These are phyloP conservation scores for Coregonus sp. DNA, from an alignment of 2,797 vertebrate species.

Conservation along the genomic window DNA sequence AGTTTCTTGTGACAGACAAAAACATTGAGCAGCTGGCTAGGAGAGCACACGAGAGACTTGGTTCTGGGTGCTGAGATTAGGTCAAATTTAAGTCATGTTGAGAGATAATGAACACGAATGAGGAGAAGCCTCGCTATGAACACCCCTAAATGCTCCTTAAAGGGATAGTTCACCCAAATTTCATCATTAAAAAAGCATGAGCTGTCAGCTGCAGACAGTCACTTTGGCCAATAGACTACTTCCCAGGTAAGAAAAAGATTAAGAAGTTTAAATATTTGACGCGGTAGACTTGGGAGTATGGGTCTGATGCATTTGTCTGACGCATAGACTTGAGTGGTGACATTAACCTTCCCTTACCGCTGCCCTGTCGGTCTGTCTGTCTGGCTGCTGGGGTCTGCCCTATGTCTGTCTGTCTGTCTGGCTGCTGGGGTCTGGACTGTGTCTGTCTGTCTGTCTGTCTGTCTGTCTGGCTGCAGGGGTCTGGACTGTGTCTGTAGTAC, in stretches of 20 bases:
- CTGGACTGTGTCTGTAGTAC: too few relatives aligned
- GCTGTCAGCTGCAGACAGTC: too few relatives aligned
- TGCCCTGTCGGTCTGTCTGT: slow-evolving; percentile 1
- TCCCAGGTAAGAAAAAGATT: too few relatives aligned
- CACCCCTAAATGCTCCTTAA: not conserved
- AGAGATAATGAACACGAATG: too few relatives aligned
- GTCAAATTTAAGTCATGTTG: not conserved
- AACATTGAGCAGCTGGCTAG: not conserved
- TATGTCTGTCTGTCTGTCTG: not conserved
- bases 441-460: not conserved
- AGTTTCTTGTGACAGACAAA: not conserved
- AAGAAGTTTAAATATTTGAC: not conserved
- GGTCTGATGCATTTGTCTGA: slow-evolving; percentile 28
- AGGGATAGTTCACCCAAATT: not conserved
- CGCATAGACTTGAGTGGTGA: slow-evolving; percentile 23
- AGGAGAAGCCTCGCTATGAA: not conserved
- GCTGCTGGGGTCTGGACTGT: slow-evolving; percentile 36
- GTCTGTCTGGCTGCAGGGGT: slow-evolving; percentile 1
- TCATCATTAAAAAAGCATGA: too few relatives aligned
- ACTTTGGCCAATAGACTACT: too few relatives aligned
- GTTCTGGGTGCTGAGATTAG: not conserved
- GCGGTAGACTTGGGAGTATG: slow-evolving; percentile 5
- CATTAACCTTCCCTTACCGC: slow-evolving; percentile 50
- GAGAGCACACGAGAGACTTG: not conserved
- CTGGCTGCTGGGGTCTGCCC: not conserved